Evolutionary conservation across 2,113 vertebrate species (phyloP).

Genomic region (Oreochromis niloticus): DNA sequence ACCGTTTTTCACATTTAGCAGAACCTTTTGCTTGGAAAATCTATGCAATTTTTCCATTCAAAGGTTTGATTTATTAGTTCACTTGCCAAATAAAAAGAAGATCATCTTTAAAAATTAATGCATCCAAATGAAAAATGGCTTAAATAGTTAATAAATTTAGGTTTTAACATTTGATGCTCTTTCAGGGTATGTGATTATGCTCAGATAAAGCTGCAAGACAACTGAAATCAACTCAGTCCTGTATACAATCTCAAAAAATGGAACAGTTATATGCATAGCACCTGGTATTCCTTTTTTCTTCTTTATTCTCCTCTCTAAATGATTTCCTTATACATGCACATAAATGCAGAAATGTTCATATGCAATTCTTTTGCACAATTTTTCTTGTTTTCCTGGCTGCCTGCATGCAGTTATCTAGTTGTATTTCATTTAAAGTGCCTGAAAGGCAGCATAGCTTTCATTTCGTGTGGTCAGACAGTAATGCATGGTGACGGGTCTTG

Average conservation of each 20-base stretch:
- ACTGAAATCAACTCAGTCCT: neutral
- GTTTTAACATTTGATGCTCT: neutral
- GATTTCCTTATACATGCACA: neutral
- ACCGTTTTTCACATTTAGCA: neutral
- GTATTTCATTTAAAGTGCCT: constrained; percentile 4
- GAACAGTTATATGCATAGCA: neutral
- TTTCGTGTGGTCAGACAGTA: constrained; percentile 8
- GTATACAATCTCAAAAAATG: neutral
- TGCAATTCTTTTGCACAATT: neutral
- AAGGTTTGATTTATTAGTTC: neutral
- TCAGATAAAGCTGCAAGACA: neutral
- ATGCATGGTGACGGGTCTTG: constrained; percentile 28
- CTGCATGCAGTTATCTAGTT: constrained; percentile 2
- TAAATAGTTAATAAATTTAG: neutral
- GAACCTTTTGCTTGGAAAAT: neutral
- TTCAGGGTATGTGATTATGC: neutral
- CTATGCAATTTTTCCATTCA: neutral
- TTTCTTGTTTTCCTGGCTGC: neutral
- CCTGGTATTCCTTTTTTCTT: neutral
- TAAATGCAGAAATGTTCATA: neutral
- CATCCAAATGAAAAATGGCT: neutral
- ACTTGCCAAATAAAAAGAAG: neutral
- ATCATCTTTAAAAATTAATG: neutral
- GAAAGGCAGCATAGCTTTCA: constrained; percentile 16
- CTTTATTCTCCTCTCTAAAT: neutral